These are phyloP conservation scores for Vulpes ferrilata DNA, from an alignment of 2,113 vertebrate species.

Conservation along the genomic window DNA sequence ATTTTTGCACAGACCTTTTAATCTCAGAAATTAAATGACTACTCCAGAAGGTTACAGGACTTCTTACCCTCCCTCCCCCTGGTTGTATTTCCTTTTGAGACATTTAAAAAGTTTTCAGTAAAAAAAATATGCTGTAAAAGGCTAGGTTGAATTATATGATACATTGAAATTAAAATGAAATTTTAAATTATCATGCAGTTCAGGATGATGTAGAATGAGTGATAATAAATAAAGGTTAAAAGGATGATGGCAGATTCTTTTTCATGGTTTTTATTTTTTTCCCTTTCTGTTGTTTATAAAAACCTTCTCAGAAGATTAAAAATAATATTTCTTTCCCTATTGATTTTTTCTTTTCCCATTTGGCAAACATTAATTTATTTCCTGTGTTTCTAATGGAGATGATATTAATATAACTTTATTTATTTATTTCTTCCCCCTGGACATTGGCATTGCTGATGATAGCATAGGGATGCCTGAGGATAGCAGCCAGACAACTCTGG, in stretches of 20 bases:
- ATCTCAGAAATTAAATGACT: conserved; percentile 87
- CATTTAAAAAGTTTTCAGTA: conserved; percentile 85
- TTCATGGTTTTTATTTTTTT: conserved; percentile 87
- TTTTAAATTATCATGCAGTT: conserved; percentile 90
- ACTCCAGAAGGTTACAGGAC: conserved; percentile 82
- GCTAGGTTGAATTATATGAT: conserved; percentile 87
- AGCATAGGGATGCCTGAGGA: accelerated
- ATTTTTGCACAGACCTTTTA: conserved; percentile 88
- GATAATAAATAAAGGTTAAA: conserved; percentile 91
- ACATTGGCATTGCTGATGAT: background rate
- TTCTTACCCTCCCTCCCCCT: conserved; percentile 58
- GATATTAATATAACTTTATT: conserved; percentile 84
- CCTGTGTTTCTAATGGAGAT: conserved; percentile 87
- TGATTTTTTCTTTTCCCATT: conserved; percentile 88
- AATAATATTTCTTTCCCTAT: conserved; percentile 90
- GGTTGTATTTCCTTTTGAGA: conserved; percentile 87
- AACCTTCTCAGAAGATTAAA: conserved; percentile 90
- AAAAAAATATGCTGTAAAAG: conserved; percentile 79
- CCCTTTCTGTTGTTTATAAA: conserved; percentile 88
- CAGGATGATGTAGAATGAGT: conserved; percentile 87
- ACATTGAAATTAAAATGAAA: conserved; percentile 91
- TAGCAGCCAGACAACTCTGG: background rate
- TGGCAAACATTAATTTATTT: conserved; percentile 89
- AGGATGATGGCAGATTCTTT: conserved; percentile 88
- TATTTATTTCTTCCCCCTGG: conserved; percentile 73